Evolutionary conservation across 1,140 invertebrate species (phyloP).

Genomic region (Diorhabda elongata): DNA sequence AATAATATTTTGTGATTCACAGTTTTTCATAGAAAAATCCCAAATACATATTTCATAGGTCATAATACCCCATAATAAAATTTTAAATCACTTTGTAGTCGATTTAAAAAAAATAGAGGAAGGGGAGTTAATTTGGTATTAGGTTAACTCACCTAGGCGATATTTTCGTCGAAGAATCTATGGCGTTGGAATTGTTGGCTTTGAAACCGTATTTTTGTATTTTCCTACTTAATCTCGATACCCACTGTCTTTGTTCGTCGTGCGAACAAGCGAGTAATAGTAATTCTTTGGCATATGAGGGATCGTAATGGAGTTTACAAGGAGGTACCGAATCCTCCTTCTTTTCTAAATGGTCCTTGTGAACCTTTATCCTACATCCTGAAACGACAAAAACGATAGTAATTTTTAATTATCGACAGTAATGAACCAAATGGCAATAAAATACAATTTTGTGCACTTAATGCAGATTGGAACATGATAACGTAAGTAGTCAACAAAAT

Average conservation of each 20-base stretch:
- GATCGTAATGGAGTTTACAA: conserved; percentile 91
- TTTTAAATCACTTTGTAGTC: neutral
- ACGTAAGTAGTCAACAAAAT: too few relatives aligned
- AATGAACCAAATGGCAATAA: too few relatives aligned
- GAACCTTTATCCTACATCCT: conserved; percentile 95
- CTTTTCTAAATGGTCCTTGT: conserved; percentile 88
- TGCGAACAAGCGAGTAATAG: conserved; percentile 76
- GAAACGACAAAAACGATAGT: conserved; percentile 17
- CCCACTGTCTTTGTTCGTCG: conserved; percentile 92
- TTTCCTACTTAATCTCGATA: conserved; percentile 82
- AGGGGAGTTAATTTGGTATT: neutral
- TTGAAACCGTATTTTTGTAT: conserved; percentile 93
- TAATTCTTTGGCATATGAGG: conserved; percentile 87
- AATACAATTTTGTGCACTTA: too few relatives aligned
- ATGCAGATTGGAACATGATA: too few relatives aligned
- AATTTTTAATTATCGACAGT: too few relatives aligned
- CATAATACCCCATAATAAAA: too few relatives aligned
- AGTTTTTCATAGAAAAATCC: too few relatives aligned
- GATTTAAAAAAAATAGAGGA: neutral
- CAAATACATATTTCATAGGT: too few relatives aligned
- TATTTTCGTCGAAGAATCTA: conserved; percentile 44
- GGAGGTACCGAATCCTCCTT: conserved; percentile 80
- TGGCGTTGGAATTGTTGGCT: conserved; percentile 64
- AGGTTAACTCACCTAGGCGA: conserved; percentile 45
- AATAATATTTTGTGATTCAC: too few relatives aligned